Evolutionary conservation across 2,113 vertebrate genomes (phyloP).

Genomic region (Phalacrocorax pelagicus): DNA sequence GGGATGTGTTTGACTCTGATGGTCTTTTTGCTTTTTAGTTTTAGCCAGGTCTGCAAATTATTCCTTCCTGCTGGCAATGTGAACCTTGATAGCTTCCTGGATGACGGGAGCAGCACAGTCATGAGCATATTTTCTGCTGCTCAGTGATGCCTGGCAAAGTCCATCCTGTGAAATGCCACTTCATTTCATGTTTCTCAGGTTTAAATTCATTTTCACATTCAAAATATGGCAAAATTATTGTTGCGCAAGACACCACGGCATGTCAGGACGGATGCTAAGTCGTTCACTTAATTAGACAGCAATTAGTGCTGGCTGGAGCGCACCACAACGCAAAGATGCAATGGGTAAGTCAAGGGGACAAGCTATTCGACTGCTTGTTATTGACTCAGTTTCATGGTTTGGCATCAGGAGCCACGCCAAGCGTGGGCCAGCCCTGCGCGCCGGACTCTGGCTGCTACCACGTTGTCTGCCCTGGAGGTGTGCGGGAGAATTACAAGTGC

Average conservation of each 20-base stretch:
- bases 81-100: not conserved
- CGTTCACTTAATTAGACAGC: not conserved
- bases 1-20: not conserved
- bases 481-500: not conserved
- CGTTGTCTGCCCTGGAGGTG: not conserved
- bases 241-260: not conserved
- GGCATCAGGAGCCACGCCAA: not conserved
- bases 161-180: not conserved
- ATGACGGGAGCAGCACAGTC: not conserved
- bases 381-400: not conserved
- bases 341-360: not conserved
- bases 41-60: not conserved
- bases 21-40: not conserved
- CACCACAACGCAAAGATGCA: not conserved
- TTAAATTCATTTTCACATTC: not conserved
- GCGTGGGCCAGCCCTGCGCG: not conserved
- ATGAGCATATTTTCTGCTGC: not conserved
- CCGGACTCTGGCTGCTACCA: not conserved
- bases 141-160: not conserved
- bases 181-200: not conserved
- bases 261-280: not conserved
- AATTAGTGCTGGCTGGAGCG: not conserved
- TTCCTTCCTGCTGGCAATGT: not conserved
- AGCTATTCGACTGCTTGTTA: not conserved
- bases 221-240: not conserved